Percentiles rank a stretch among this genome's conserved stretches.
phyloP scores from a whole-genome alignment of 2,797 vertebrate genomes.

The Sebastes minor region DNA sequence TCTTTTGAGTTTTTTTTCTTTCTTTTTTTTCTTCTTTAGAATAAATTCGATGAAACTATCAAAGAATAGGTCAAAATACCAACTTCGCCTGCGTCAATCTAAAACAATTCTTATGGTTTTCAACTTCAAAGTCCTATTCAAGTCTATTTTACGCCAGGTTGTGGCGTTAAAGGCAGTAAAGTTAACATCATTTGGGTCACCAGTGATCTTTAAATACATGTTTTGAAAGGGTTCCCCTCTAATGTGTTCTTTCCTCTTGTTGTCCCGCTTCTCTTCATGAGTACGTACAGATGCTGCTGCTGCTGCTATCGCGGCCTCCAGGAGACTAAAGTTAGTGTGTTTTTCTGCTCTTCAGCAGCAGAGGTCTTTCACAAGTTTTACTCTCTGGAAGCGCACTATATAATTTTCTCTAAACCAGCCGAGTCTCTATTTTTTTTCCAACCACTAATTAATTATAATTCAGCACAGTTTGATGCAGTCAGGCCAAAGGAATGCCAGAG shows the following conservation, averaged over 20 bases:
- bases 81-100: not conserved
- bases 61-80: not conserved
- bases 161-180: not conserved
- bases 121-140: not conserved
- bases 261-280: not conserved
- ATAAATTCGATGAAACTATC: not conserved
- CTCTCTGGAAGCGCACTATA: constrained; percentile 83
- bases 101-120: not conserved
- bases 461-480: constrained; percentile 84
- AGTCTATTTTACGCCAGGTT: not conserved
- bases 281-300: constrained; percentile 29
- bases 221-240: not conserved
- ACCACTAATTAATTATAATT: constrained; percentile 89
- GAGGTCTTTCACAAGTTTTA: constrained; percentile 74
- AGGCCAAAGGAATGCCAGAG: constrained; percentile 84
- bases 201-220: not conserved
- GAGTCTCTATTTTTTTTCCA: constrained; percentile 85
- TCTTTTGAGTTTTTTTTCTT: no score
- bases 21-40: not conserved
- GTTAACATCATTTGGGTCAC: not conserved
- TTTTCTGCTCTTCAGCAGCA: constrained; percentile 69
- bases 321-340: constrained; percentile 34
- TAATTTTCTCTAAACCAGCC: constrained; percentile 86
- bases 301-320: not conserved
- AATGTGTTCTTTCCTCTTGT: constrained; percentile 12